Base-by-base conservation (phyloP, 2,113 vertebrate species). In the Puma concolor region DNA sequence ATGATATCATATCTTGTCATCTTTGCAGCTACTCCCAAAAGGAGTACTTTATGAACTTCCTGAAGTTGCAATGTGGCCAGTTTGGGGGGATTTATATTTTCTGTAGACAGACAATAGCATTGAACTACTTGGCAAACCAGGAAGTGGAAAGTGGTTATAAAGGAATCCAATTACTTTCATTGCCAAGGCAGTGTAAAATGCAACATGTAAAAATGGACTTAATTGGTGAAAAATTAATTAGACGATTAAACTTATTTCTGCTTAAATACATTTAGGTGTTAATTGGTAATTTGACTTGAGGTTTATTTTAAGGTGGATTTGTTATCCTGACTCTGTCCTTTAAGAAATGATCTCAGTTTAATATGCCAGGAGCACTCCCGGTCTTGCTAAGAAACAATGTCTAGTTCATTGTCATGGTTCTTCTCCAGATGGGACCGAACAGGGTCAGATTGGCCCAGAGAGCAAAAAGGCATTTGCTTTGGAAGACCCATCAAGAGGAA, bases 191-290 rank as follows among this genome's bases (percentile, higher is more conserved):
- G 71, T 60, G 63, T 91, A 97, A 97, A 96, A 97, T 41, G 88
- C 88, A 91, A 95, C 94, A 94, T 72, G 85, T 85, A 96, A 97
- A 94, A 96, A 92, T 52, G 95, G 97, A 91, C 97, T 97, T 96
- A 97, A 98, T 93, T 98, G 97, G 97, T 97, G 96, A 98, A 98
- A 98, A 98, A 98, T 98, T 98, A 98, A 98, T 98, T 97, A 98
- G 94, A 97, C 95, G 97, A 98, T 98, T 98, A 98, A 97, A 97
- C 85, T 97, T 98, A 97, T 97, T 97, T 98, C 97, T 98, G 93
- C 94, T 97, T 98, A 98, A 97, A 97, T 97, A 97, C 93, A 83
- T 97, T 76, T 94, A 96, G 91, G 97, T 98, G 97, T 96, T 98
- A 98, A 97, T 95, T 97, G 97, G 96, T 94, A 71, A 97, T 94